Conservation (phyloP, 2,113 vertebrate genomes). For the Penelope pileata region DNA sequence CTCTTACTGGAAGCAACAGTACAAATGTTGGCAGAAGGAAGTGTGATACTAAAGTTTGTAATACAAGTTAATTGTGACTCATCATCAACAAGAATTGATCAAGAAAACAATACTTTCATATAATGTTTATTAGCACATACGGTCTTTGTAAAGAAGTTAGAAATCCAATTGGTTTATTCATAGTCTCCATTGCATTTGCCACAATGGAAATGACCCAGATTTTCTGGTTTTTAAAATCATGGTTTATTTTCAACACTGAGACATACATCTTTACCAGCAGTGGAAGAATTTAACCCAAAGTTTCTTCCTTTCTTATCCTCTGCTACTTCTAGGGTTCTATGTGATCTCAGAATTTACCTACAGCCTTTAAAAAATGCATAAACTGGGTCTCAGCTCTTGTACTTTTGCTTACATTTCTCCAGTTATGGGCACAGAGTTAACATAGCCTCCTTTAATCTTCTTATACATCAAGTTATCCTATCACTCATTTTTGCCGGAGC, state of each 20-base stretch:
- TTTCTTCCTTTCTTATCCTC: background rate
- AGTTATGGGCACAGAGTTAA: background rate
- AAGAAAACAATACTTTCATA: background rate
- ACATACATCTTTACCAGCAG: background rate
- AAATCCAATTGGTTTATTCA: background rate
- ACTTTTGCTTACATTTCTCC: background rate
- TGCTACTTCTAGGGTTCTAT: background rate
- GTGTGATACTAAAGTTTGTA: background rate
- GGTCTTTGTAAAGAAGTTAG: background rate
- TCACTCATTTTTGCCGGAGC: background rate
- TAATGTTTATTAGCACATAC: background rate
- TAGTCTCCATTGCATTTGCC: background rate
- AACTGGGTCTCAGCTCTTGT: background rate
- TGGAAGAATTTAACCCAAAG: background rate
- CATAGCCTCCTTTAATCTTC: background rate
- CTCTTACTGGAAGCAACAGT: background rate
- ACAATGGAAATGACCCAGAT: background rate
- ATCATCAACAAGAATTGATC: background rate
- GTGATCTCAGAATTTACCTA: background rate
- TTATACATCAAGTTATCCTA: background rate
- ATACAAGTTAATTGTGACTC: background rate
- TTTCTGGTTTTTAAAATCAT: background rate
- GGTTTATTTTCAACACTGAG: background rate
- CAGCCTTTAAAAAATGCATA: background rate
- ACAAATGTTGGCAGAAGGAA: background rate